These are phyloP conservation scores for Glareola pratincola DNA, from an alignment of 2,113 vertebrate species.

Conservation along the genomic window DNA sequence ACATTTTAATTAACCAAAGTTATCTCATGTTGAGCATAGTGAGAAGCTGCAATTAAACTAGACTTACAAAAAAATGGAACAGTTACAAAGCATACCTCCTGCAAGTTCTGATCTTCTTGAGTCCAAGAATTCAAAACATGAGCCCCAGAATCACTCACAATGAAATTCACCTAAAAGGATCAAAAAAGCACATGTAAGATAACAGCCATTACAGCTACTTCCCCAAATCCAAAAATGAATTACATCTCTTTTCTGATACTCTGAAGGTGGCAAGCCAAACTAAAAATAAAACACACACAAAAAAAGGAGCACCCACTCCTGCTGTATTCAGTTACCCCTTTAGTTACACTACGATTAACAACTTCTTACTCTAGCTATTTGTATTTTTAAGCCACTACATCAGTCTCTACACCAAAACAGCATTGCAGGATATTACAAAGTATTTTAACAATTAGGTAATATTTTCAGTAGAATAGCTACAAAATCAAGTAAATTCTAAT, in stretches of 20 bases:
- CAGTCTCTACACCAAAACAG: background rate
- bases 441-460: background rate
- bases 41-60: background rate
- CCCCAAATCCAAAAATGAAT: background rate
- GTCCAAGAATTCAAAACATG: slow-evolving; percentile 96
- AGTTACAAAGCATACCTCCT: slow-evolving; percentile 81
- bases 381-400: background rate
- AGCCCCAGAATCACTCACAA: slow-evolving; percentile 96
- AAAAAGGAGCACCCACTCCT: background rate
- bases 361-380: background rate
- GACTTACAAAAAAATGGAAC: background rate
- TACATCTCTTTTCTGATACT: background rate
- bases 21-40: background rate
- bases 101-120: slow-evolving; percentile 92
- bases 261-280: background rate
- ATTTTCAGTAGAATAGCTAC: background rate
- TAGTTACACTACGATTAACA: background rate
- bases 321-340: background rate
- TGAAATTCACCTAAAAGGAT: slow-evolving; percentile 88
- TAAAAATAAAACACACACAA: background rate
- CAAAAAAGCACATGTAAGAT: background rate
- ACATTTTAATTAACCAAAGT: background rate
- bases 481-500: background rate
- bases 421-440: background rate
- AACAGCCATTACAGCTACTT: background rate